Evolutionary conservation across 1,140 invertebrate genomes (phyloP).

Genomic region (Grapholita molesta): DNA sequence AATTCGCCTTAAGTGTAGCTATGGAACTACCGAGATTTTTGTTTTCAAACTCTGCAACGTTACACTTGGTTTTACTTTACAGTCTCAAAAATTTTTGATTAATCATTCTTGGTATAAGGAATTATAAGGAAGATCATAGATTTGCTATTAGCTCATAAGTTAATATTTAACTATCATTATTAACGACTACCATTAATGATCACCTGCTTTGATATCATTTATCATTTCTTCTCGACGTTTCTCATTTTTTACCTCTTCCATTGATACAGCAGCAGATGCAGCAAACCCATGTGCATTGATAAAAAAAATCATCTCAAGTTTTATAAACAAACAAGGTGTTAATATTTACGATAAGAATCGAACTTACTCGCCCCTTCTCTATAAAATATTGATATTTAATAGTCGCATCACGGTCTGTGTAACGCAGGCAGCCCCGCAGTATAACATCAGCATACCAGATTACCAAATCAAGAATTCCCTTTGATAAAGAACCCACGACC

Average conservation of each 20-base stretch:
- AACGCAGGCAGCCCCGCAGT: slow-evolving; percentile 64
- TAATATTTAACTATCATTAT: neutral
- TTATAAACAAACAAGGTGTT: slow-evolving; percentile 72
- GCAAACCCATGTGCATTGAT: slow-evolving; percentile 42
- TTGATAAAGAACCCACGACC: slow-evolving; percentile 25
- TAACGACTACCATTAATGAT: neutral
- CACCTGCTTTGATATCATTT: neutral
- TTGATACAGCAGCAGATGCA: slow-evolving; percentile 48
- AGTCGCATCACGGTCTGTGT: slow-evolving; percentile 61
- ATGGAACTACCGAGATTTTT: no score
- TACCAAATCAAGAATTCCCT: slow-evolving; percentile 67
- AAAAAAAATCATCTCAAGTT: slow-evolving; percentile 44
- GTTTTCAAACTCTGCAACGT: no score
- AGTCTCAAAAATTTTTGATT: no score
- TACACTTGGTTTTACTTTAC: no score
- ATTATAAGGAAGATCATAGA: no score
- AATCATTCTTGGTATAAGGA: no score
- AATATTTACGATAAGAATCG: slow-evolving; percentile 59
- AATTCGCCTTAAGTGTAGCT: no score
- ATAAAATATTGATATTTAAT: slow-evolving; percentile 76
- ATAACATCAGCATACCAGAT: slow-evolving; percentile 71
- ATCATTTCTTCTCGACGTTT: neutral
- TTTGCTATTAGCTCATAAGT: no score
- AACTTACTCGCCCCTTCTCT: slow-evolving; percentile 55
- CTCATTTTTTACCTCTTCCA: neutral